phyloP scores from a whole-genome alignment of 2,888 invertebrate species.

The Spatulosminthurus flaviceps region DNA sequence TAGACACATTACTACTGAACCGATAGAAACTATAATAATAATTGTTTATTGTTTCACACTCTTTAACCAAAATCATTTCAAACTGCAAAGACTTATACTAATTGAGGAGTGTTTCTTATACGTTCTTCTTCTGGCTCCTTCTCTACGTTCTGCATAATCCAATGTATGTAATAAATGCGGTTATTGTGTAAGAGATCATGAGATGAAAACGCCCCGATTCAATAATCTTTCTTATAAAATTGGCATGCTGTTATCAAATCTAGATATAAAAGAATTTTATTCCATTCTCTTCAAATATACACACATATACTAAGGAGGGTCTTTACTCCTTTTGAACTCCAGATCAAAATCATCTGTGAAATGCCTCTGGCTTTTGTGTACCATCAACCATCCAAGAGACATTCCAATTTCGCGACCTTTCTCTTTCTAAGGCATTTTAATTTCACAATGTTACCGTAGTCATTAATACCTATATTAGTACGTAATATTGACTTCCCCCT shows the following conservation, averaged over 20 bases:
- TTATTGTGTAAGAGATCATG: background rate
- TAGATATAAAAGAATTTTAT: no score
- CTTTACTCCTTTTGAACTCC: conserved; percentile 21
- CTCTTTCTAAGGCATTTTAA: conserved; percentile 1
- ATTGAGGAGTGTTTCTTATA: background rate
- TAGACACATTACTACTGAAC: background rate
- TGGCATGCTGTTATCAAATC: background rate
- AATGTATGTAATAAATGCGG: no score
- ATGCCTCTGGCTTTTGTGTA: background rate
- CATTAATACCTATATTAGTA: background rate
- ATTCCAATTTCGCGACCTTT: conserved; percentile 2
- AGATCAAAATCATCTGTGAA: conserved; percentile 1
- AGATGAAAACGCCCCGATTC: conserved; percentile 7
- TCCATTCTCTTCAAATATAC: no score
- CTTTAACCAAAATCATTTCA: conserved; percentile 19
- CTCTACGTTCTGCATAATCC: background rate
- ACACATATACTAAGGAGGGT: background rate
- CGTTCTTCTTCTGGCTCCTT: background rate
- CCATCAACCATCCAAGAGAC: background rate
- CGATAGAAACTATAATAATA: background rate
- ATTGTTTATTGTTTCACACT: conserved; percentile 20
- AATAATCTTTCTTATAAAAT: background rate
- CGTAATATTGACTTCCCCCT: background rate
- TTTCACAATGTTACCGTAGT: background rate
- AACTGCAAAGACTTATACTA: background rate